Evolutionary conservation across 1,140 invertebrate species (phyloP).

Genomic region (Dendrolimus punctatus): DNA sequence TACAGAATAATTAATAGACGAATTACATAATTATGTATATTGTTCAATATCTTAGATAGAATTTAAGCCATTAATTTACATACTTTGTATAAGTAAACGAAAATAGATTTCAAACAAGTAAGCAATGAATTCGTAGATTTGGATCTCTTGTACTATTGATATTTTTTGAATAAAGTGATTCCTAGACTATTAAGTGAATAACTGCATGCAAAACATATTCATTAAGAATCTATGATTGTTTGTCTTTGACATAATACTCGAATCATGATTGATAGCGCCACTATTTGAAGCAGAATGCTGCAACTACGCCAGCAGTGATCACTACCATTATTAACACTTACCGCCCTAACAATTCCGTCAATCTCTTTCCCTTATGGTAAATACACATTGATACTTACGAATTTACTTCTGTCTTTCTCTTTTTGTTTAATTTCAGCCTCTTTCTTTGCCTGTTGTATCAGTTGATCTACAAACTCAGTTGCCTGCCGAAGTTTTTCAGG

Average conservation of each 20-base stretch:
- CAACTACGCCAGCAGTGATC: slow-evolving; percentile 45
- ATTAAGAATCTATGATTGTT: slow-evolving; percentile 12
- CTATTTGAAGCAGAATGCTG: slow-evolving; percentile 49
- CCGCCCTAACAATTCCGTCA: slow-evolving; percentile 59
- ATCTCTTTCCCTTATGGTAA: slow-evolving; percentile 52
- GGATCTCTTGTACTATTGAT: too few species aligned
- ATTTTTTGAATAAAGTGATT: too few species aligned
- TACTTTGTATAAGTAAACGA: too few species aligned
- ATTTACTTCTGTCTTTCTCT: slow-evolving; percentile 68
- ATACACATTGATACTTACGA: slow-evolving; percentile 70
- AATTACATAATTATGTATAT: too few species aligned
- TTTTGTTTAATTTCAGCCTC: slow-evolving; percentile 66
- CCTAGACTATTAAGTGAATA: neutral
- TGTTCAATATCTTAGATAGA: too few species aligned
- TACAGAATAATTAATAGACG: too few species aligned
- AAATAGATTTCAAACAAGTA: too few species aligned
- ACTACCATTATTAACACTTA: slow-evolving; percentile 51
- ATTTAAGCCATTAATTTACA: too few species aligned
- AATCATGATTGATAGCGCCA: slow-evolving; percentile 27
- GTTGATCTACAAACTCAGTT: slow-evolving; percentile 65
- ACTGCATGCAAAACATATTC: slow-evolving; percentile 33
- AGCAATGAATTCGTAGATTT: too few species aligned
- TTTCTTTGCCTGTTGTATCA: slow-evolving; percentile 65
- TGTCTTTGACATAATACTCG: slow-evolving; percentile 10
- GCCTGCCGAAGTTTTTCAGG: slow-evolving; percentile 64